Base-by-base conservation (phyloP, 2,113 vertebrate genomes). In the Megaptera novaeangliae region DNA sequence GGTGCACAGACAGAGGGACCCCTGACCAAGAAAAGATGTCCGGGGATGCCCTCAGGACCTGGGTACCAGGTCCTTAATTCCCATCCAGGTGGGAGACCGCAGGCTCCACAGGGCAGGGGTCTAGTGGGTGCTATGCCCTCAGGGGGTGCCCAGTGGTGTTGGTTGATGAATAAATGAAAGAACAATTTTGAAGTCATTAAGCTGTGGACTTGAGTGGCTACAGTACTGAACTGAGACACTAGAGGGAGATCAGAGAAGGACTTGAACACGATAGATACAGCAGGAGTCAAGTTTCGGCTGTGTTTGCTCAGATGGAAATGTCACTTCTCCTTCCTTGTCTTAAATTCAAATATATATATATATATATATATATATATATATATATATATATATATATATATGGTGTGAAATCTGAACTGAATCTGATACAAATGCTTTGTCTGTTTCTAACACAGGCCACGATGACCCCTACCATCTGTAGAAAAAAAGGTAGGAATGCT, bases 241-340 rank as follows among this genome's bases (percentile, higher is more conserved):
- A 98, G 98, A 90, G 95, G 97, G 97, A 44, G 97, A 86, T 46
- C 88, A 34, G 64, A 90, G 87, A 59, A 92, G 71, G 93, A 34
- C 39, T 85, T 44, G 3, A 18, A 29, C 31, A n/a, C 9, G 21
- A 12, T 1, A 13, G 39, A 2, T 31, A 3, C 46, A 3, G 39
- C n/a, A 17, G 39, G 27, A 59, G 66, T 77, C 15, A 63, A 57
- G 34, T 55, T 15, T 68, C 14, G 21, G 41, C 66, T 31, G 12
- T 13, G 20, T 25, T 75, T 63, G 31, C 63, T 57, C 61, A n/a
- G 21, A 20, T 17, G 52, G 57, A 77, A 63, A 72, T 87, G 39
- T 69, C 31, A 63, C 23, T 83, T 57, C 20, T 71, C 11, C 12
- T 14, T 78, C 27, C 23, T 88, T 49, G 10, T 41, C 52, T 94